A percentile compares a stretch with the other conserved stretches of the same genome.
Evolutionary conservation across 2,113 vertebrate species (phyloP).

Genomic region (Lipophrys pholis): DNA sequence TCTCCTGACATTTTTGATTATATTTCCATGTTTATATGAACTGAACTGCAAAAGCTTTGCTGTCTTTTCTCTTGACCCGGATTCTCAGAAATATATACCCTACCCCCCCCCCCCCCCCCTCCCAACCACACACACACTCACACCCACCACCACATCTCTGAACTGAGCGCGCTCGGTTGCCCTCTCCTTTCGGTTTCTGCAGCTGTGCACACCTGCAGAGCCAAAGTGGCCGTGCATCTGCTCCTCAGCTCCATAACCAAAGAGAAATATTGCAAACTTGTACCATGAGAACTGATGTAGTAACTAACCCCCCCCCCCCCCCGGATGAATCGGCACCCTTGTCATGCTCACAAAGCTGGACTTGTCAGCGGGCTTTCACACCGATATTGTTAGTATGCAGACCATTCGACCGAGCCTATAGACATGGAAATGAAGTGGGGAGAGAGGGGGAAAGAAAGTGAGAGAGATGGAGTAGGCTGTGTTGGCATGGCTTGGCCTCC

Average conservation of each 20-base stretch:
- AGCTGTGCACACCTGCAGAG: slow-evolving; percentile 58
- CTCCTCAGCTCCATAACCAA: slow-evolving; percentile 59
- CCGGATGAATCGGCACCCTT: slow-evolving; percentile 85
- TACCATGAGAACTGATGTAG: slow-evolving; percentile 82
- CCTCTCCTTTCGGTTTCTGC: slow-evolving; percentile 45
- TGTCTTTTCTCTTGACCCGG: slow-evolving; percentile 27
- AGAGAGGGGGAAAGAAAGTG: slow-evolving; percentile 71
- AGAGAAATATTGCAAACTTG: slow-evolving; percentile 79
- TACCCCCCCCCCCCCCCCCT: background rate
- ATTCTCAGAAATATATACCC: slow-evolving; percentile 45
- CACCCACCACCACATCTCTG: slow-evolving; percentile 16
- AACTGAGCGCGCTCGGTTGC: slow-evolving; percentile 25
- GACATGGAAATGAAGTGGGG: slow-evolving; percentile 90
- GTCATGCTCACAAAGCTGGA: slow-evolving; percentile 89
- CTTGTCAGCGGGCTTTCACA: slow-evolving; percentile 86
- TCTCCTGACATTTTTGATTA: too few relatives aligned
- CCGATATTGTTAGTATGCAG: slow-evolving; percentile 91
- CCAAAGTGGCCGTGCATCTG: slow-evolving; percentile 42
- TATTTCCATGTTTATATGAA: background rate
- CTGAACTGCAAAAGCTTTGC: background rate
- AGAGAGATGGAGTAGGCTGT: slow-evolving; percentile 87
- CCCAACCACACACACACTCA: background rate
- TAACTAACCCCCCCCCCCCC: slow-evolving; percentile 83
- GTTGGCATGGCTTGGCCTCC: slow-evolving; percentile 81
- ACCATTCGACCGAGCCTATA: slow-evolving; percentile 85